phyloP scores from a whole-genome alignment of 2,888 invertebrate genomes.

The Cyaniris semiargus region DNA sequence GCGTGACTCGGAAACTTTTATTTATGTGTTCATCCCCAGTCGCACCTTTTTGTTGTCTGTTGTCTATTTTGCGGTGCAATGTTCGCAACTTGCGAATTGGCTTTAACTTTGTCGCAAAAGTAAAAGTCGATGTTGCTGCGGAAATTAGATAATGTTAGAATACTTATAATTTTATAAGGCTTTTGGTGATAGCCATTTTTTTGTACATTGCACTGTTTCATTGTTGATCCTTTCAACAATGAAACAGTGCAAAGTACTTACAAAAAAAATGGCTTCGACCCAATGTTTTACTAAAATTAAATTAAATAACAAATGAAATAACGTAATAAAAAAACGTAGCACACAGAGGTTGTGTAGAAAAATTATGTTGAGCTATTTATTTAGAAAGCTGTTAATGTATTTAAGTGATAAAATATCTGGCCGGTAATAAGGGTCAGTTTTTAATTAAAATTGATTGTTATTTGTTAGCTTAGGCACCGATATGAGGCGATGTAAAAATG shows the following conservation, averaged over 20 bases:
- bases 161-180: neutral
- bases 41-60: neutral
- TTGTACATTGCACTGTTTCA: neutral
- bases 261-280: no score
- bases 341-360: neutral
- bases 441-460: neutral
- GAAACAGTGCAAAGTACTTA: no score
- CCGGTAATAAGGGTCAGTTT: neutral
- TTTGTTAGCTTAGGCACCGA: neutral
- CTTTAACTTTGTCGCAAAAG: constrained; percentile 17
- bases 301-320: neutral
- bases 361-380: neutral
- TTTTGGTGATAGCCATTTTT: neutral
- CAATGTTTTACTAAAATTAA: no score
- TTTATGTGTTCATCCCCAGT: constrained; percentile 21
- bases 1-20: constrained; percentile 25
- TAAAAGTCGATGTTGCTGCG: neutral
- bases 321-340: no score
- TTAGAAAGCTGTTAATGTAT: neutral
- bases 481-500: neutral
- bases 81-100: constrained; percentile 18
- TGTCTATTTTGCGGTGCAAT: constrained; percentile 15
- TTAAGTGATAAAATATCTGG: neutral
- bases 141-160: neutral
- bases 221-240: no score